Base-by-base conservation (phyloP, 2,113 vertebrate genomes). In the Nesoenas mayeri region DNA sequence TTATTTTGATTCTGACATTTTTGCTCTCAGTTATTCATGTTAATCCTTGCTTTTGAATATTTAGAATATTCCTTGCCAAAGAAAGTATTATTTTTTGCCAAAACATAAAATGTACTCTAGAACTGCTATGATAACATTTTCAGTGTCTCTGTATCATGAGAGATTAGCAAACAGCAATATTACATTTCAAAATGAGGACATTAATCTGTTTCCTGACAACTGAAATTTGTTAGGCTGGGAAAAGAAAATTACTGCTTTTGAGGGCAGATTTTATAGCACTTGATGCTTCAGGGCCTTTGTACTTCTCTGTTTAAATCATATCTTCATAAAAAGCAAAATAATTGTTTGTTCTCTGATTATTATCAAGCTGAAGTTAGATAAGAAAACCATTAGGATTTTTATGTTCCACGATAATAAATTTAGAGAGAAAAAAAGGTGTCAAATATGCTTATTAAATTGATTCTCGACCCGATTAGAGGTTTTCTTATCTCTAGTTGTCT, bases 121-220 rank as follows among this genome's bases (percentile, higher is more conserved):
- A 72, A 91, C 28, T 94, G 84, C 80, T 89, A 53, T 65, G 92
- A 91, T 88, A 96, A 93, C 92, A 93, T 95, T 97, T 94, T 79
- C 88, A 75, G n/a, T 1, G 7, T 82, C 90, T 94, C 79, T 47
- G 50, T 75, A 96, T 87, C 79, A 84, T 29, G 40, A 93, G 90
- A 94, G 69, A 91, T 93, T 91, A 97, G 57, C 77, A 93, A 97
- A 92, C 79, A 88, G 53, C 61, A 96, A 88, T 91, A 96, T 92
- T 91, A 88, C 58, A 92, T 89, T 96, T 94, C 79, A 91, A 84
- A 95, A 96, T 34, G 65, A 96, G 75, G 36, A 94, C 85, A 97
- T 93, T 94, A 95, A 96, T 93, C 86, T 90, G 71, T 85, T 96
- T 94, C 82, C 91, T 96, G 93, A 95, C 94, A 97, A 94, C 21